Base-by-base conservation (phyloP, 1,140 invertebrate genomes). In the Diachasma alloeum region DNA sequence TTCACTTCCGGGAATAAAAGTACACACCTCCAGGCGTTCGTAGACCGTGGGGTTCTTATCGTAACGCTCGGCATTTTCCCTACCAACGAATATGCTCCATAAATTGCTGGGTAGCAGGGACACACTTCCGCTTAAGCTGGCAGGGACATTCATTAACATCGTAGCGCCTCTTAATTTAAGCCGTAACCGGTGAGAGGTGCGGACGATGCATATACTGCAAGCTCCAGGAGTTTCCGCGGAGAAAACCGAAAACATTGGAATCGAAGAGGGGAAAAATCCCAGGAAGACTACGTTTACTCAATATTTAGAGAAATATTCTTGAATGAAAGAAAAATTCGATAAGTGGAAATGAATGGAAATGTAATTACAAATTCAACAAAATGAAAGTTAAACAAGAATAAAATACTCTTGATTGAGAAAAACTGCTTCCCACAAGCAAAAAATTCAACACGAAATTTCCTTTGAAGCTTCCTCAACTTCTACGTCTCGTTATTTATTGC, bases 61-160 rank as follows among this genome's bases (percentile, higher is more conserved):
- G 17, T 53, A 53, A 53, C 48, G 48, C 48, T 53, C 42, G 26
- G 66, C 10, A 48, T 53, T 75, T 75, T 75, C 46, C 66, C 48
- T 42, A 53, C 11, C 11, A 53, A 37, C 66, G 74, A 75, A 75
- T 75, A 75, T 75, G 63, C 74, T 48, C 46, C 74, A 75, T 75
- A 75, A 75, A 75, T 75, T 75, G 42, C 31, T 44, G 42, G 17
- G 42, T 56, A 75, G 42, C 42, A 46, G 74, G 48, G 36, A 37
- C 70, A 48, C 26, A 67, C 42, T 37, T 59, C 53, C 63, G 48
- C 46, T 53, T 53, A 53, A 53, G 48, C 48, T 70, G 74, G 46
- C 74, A 71, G 68, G 68, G 68, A 76, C 74, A 76, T 73, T 78
- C 76, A 74, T 78, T 78, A 78, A 74, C 72, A 78, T 78, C 69